These are phyloP conservation scores for Megalurothrips usitatus DNA, from an alignment of 2,888 invertebrate genomes.

Conservation along the genomic window DNA sequence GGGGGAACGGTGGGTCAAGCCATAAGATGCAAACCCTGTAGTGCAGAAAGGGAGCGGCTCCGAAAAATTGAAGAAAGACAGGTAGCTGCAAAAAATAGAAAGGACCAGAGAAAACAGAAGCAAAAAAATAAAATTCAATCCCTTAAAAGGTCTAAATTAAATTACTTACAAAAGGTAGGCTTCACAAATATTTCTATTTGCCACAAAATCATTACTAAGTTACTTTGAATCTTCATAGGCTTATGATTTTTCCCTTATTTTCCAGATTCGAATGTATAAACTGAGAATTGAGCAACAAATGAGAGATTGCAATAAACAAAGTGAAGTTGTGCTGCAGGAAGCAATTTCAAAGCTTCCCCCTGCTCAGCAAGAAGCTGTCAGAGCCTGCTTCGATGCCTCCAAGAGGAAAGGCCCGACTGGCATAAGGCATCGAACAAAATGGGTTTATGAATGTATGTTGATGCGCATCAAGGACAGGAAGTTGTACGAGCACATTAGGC, in stretches of 20 bases:
- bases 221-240: not conserved
- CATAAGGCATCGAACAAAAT: slow-evolving; percentile 30
- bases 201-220: not conserved
- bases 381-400: not conserved
- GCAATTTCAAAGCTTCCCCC: not conserved
- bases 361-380: not conserved
- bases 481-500: slow-evolving; percentile 31
- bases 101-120: not conserved
- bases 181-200: not conserved
- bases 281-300: not conserved
- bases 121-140: not conserved
- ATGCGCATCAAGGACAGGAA: slow-evolving; percentile 33
- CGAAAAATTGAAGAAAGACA: not conserved
- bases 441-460: slow-evolving; percentile 33
- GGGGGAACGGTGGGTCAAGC: not conserved
- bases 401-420: not conserved
- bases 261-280: not conserved
- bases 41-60: not conserved
- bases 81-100: not conserved
- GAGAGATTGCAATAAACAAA: not conserved
- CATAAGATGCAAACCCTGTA: not conserved
- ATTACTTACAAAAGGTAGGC: not conserved
- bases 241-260: too few relatives aligned
- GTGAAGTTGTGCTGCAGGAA: not conserved
- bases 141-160: not conserved